Evolutionary conservation across 2,888 invertebrate genomes (phyloP), one percentile per base, ranked within the genome.

Genomic region (Xanthorhoe designata): DNA sequence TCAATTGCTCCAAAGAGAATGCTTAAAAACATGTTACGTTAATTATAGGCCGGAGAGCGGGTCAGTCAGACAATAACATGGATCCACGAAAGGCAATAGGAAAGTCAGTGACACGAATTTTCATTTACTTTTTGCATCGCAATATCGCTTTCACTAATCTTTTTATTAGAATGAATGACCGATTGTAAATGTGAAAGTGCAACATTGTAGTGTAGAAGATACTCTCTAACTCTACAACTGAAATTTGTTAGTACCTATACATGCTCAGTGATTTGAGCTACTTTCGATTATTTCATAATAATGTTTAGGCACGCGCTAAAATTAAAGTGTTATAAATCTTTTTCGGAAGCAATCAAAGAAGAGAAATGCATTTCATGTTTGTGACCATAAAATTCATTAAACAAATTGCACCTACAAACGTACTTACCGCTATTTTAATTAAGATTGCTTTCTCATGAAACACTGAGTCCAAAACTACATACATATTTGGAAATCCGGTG

Each of bases 31-130:
- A 68, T 73, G 70, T 71, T 71, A 67, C 68, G 69, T 70, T 71
- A 73, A 74, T 74, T 73, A 71, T 69, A 76, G 67, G 64, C 51
- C 32, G 29, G 61, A 55, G 89, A 86, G 77, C 76, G 77, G 89
- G 89, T 88, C 89, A 89, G 61, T 81, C 82, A 82, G 64, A 81
- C 86, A 81, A 70, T 72, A 78, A 76, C 78, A 80, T 76, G 78
- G 78, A 78, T 79, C 78, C 80, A 83, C 77, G 81, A 86, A 83
- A 85, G 82, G 83, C 79, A 84, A 82, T 83, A 88, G 90, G 89
- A 90, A 90, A 91, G 89, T 85, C 85, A 86, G 87, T 87, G 91
- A 91, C 91, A 91, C 91, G 83, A 90, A 90, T 91, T 91, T 92
- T 91, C 89, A 88, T 90, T 89, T 84, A 81, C 79, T 85, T 92